Percentiles rank a stretch among this genome's conserved stretches.
These are phyloP conservation scores for Calliopum simillimum DNA, from an alignment of 2,888 invertebrate species.

Conservation along the genomic window DNA sequence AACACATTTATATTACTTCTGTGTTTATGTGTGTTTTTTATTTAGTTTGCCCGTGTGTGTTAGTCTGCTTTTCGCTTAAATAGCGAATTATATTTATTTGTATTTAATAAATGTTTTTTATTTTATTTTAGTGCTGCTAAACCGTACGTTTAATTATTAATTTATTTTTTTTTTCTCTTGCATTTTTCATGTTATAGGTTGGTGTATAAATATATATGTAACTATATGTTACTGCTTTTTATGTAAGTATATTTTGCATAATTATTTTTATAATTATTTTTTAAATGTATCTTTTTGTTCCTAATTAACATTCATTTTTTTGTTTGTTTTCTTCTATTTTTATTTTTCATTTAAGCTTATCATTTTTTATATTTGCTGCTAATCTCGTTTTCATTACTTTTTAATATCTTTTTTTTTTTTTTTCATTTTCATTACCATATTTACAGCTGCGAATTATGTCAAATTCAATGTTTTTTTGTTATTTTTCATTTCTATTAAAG, in stretches of 20 bases:
- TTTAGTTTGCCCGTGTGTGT: slow-evolving; percentile 3
- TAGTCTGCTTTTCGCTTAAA: slow-evolving; percentile 27
- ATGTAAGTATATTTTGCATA: slow-evolving; percentile 36
- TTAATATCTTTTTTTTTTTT: slow-evolving; percentile 18
- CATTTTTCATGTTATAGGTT: neutral
- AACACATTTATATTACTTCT: slow-evolving; percentile 38
- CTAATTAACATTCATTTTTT: slow-evolving; percentile 1
- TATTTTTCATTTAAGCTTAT: slow-evolving; percentile 20
- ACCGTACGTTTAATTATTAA: neutral
- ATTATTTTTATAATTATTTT: slow-evolving; percentile 40
- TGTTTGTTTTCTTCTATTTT: slow-evolving; percentile 24
- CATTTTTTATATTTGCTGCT: neutral
- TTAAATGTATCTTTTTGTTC: slow-evolving; percentile 19
- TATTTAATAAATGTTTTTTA: neutral
- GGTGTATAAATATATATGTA: slow-evolving; percentile 35
- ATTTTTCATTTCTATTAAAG: slow-evolving; percentile 38
- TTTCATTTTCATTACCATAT: slow-evolving; percentile 37
- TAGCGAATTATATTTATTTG: slow-evolving; percentile 13
- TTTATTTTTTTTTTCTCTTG: slow-evolving; percentile 2
- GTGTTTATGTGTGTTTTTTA: slow-evolving; percentile 2
- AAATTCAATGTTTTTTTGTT: slow-evolving; percentile 44
- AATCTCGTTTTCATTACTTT: neutral
- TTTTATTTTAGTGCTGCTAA: slow-evolving; percentile 31
- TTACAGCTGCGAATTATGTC: slow-evolving; percentile 54
- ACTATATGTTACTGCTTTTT: slow-evolving; percentile 35